Evolutionary conservation across 2,797 vertebrate species (phyloP).

Genomic region (Cyclopterus lumpus): DNA sequence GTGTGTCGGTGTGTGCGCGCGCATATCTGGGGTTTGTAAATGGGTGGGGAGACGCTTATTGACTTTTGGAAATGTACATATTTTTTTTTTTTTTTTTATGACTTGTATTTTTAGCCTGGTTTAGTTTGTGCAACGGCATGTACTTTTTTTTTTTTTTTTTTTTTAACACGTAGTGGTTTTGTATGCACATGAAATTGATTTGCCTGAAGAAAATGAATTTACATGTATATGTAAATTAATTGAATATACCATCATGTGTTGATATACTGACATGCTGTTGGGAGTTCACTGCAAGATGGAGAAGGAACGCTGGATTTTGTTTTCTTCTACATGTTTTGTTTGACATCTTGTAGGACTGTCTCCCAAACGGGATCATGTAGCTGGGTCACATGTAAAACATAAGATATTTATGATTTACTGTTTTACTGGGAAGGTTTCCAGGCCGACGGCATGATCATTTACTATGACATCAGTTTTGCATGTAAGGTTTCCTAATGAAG

Average conservation of each 20-base stretch:
- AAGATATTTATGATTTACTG: slow-evolving; percentile 34
- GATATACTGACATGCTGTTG: slow-evolving; percentile 66
- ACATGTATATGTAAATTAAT: slow-evolving; percentile 78
- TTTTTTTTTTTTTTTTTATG: slow-evolving; percentile 68
- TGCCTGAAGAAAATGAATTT: slow-evolving; percentile 72
- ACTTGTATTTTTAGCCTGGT: slow-evolving; percentile 78
- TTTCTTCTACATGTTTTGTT: slow-evolving; percentile 38
- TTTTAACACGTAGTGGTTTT: slow-evolving; percentile 81
- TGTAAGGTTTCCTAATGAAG: slow-evolving; percentile 10
- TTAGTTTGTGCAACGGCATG: slow-evolving; percentile 82
- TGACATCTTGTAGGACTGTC: slow-evolving; percentile 35
- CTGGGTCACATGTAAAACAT: slow-evolving; percentile 7
- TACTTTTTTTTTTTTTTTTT: slow-evolving; percentile 81
- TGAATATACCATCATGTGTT: slow-evolving; percentile 74
- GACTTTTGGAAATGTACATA: slow-evolving; percentile 82
- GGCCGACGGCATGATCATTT: background rate
- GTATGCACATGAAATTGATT: slow-evolving; percentile 78
- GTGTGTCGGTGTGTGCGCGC: slow-evolving; percentile 55
- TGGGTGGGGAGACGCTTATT: slow-evolving; percentile 52
- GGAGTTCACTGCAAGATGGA: slow-evolving; percentile 59
- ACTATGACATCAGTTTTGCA: background rate
- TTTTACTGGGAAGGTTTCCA: slow-evolving; percentile 20
- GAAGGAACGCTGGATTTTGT: slow-evolving; percentile 58
- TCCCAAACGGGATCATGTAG: slow-evolving; percentile 13
- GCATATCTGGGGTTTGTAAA: slow-evolving; percentile 73